phyloP scores from a whole-genome alignment of 2,113 vertebrate genomes.

The Oriolus oriolus region DNA sequence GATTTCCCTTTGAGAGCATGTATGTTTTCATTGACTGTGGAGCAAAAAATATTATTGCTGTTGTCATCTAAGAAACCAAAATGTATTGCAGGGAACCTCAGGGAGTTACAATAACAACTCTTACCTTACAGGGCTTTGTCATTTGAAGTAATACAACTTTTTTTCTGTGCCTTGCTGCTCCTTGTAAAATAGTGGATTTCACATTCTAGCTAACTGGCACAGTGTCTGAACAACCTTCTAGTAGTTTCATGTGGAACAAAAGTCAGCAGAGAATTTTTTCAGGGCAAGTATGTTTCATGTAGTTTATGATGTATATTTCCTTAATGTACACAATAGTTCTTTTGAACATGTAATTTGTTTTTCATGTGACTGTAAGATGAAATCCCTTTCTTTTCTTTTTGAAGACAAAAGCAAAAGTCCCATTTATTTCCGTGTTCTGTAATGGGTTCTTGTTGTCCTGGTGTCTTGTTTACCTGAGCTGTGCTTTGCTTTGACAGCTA shows the following conservation, averaged over 20 bases:
- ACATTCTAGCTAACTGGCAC: not conserved
- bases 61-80: conserved; percentile 59
- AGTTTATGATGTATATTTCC: not conserved
- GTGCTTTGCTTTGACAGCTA: not conserved
- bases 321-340: not conserved
- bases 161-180: conserved; percentile 9
- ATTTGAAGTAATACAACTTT: conserved; percentile 18
- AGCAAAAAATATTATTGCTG: not conserved
- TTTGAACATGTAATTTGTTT: not conserved
- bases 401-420: not conserved
- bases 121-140: conserved; percentile 51
- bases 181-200: conserved; percentile 5
- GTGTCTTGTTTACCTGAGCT: not conserved
- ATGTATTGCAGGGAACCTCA: conserved; percentile 19
- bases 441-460: not conserved
- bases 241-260: not conserved
- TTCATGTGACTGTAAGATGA: not conserved
- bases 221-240: not conserved
- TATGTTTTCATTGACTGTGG: not conserved
- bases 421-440: not conserved
- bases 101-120: conserved; percentile 30
- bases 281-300: not conserved
- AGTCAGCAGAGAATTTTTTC: not conserved
- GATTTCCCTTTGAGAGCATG: not conserved
- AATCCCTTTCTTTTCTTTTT: not conserved